Conservation (phyloP, 2,797 vertebrate species). For the Tapirus indicus region DNA sequence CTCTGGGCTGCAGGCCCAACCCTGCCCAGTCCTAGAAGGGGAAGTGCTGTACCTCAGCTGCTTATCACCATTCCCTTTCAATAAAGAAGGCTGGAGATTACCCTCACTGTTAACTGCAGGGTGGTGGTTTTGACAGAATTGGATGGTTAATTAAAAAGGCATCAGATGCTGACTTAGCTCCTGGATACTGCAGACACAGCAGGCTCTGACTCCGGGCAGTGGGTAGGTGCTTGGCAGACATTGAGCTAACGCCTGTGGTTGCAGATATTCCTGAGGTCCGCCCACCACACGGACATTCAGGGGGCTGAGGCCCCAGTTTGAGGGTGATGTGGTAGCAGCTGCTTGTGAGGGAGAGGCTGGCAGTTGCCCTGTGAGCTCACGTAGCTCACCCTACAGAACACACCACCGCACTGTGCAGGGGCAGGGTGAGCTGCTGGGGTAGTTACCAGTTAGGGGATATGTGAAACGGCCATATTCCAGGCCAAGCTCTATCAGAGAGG, state of each 20-base stretch:
- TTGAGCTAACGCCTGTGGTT: not conserved
- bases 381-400: not conserved
- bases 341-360: not conserved
- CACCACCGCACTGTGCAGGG: not conserved
- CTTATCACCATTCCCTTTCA: not conserved
- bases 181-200: accelerated
- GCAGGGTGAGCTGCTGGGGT: not conserved
- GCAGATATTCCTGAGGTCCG: not conserved
- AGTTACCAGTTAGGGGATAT: not conserved
- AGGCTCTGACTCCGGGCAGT: not conserved
- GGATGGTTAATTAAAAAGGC: not conserved
- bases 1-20: not conserved
- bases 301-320: not conserved
- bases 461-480: not conserved
- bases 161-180: not conserved
- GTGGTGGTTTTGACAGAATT: not conserved
- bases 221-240: not conserved
- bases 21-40: not conserved
- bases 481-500: not conserved
- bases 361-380: not conserved
- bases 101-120: not conserved
- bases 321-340: not conserved
- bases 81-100: not conserved
- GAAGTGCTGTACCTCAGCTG: not conserved
- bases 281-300: not conserved